Evolutionary conservation across 2,888 invertebrate genomes (phyloP).

Genomic region (Macrosiphum euphorbiae): DNA sequence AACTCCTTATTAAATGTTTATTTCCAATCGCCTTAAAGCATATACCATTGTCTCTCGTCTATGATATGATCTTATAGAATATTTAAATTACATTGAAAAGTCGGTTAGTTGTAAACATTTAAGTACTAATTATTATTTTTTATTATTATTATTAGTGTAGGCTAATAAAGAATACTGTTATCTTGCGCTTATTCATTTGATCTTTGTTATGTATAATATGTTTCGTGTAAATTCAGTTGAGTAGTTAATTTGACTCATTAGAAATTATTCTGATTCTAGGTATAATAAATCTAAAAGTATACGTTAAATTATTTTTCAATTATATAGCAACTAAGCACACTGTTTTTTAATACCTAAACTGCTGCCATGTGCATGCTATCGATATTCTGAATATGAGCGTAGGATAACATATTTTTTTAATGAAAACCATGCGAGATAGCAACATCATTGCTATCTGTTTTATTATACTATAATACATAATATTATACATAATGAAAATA

Average conservation of each 20-base stretch:
- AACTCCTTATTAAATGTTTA: conserved; percentile 42
- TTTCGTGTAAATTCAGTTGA: background rate
- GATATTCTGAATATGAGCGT: background rate
- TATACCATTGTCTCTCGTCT: conserved; percentile 56
- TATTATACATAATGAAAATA: background rate
- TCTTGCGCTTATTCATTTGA: conserved; percentile 54
- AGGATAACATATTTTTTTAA: background rate
- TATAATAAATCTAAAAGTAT: background rate
- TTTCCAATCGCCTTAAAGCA: conserved; percentile 56
- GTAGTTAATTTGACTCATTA: conserved; percentile 33
- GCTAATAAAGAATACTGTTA: conserved; percentile 34
- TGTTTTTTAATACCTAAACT: background rate
- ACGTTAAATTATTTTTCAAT: background rate
- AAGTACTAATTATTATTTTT: conserved; percentile 53
- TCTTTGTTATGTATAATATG: conserved; percentile 7
- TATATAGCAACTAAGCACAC: background rate
- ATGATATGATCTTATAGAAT: conserved; percentile 25
- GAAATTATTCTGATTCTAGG: background rate
- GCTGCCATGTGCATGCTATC: background rate
- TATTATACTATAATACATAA: background rate
- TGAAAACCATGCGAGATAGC: background rate
- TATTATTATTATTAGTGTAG: conserved; percentile 30
- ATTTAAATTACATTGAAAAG: conserved; percentile 55
- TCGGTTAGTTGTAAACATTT: conserved; percentile 45
- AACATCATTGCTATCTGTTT: background rate